Evolutionary conservation across 2,113 vertebrate genomes (phyloP).

Genomic region (Odontophorus gujanensis): DNA sequence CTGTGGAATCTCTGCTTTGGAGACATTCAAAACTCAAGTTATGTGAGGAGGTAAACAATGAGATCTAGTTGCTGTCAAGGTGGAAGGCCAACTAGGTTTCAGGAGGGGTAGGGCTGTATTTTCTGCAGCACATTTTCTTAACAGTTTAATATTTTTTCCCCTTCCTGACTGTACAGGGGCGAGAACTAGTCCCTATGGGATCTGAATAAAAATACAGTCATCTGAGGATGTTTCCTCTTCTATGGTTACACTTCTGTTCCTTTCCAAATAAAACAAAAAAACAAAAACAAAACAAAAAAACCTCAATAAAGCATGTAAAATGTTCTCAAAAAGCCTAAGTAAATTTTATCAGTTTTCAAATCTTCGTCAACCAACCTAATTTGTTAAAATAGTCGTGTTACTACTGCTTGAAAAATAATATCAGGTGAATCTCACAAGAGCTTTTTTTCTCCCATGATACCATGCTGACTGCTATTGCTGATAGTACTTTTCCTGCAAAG

Average conservation of each 20-base stretch:
- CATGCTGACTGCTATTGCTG: neutral
- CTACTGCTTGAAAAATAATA: neutral
- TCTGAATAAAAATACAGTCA: neutral
- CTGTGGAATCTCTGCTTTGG: neutral
- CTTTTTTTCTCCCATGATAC: neutral
- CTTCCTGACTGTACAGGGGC: neutral
- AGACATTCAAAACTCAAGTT: neutral
- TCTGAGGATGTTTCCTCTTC: neutral
- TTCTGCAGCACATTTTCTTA: neutral
- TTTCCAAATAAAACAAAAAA: neutral
- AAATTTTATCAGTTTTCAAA: neutral
- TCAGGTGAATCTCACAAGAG: neutral
- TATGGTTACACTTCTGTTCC: neutral
- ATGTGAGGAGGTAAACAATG: neutral
- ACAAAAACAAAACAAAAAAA: neutral
- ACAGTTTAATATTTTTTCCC: neutral
- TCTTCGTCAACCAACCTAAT: neutral
- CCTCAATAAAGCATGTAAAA: accelerated
- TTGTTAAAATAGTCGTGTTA: neutral
- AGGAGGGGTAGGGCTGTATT: neutral
- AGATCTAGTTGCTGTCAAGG: neutral
- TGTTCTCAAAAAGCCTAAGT: neutral
- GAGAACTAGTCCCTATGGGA: neutral
- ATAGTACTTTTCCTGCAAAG: neutral
- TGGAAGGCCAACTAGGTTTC: neutral